A percentile compares a stretch with the other conserved stretches of the same genome.
phyloP scores from a whole-genome alignment of 2,888 invertebrate species.

The Dione vanillae region DNA sequence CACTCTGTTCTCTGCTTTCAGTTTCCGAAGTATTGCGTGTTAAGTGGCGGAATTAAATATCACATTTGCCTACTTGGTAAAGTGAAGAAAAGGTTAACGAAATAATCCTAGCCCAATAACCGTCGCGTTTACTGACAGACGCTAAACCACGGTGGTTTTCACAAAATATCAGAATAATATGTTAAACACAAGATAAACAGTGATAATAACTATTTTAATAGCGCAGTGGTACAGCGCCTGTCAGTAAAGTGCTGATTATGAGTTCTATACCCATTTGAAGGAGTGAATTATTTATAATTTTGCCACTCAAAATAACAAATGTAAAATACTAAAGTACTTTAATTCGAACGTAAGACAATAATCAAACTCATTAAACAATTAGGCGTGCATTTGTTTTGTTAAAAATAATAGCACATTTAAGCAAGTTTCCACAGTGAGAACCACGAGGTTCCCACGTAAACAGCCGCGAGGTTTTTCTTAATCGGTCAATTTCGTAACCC shows the following conservation, averaged over 20 bases:
- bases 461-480: slow-evolving; percentile 71
- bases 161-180: no score
- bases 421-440: slow-evolving; percentile 50
- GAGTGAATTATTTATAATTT: no score
- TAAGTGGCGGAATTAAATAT: not conserved
- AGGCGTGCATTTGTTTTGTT: slow-evolving; percentile 42
- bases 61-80: not conserved
- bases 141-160: no score
- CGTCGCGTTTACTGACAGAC: no score
- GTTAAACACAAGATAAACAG: no score
- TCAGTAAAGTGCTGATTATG: no score
- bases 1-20: not conserved
- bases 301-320: no score
- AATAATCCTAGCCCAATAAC: no score
- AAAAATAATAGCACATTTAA: slow-evolving; percentile 42
- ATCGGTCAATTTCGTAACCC: slow-evolving; percentile 77
- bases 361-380: slow-evolving; percentile 39
- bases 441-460: slow-evolving; percentile 67
- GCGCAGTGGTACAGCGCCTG: no score
- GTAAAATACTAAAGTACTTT: not conserved
- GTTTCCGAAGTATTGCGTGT: not conserved
- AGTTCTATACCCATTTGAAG: no score
- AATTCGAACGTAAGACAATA: slow-evolving; percentile 5
- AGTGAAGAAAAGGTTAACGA: not conserved
- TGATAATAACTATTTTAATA: no score